phyloP scores from a whole-genome alignment of 2,888 invertebrate species.

The Sinopyrophorus schimmeli region DNA sequence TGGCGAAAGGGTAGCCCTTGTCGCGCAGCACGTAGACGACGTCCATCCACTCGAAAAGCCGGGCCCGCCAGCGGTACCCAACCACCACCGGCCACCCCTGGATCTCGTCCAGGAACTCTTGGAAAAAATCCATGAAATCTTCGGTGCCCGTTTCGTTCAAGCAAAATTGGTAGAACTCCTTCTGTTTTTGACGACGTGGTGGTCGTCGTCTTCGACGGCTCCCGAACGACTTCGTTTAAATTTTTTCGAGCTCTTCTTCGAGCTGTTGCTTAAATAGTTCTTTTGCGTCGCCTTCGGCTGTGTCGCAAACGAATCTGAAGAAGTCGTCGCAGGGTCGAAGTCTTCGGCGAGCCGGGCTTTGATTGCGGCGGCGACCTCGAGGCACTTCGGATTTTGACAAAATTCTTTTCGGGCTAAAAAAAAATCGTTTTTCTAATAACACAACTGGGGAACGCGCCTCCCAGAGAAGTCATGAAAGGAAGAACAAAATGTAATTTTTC shows the following conservation, averaged over 20 bases:
- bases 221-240: too few relatives aligned
- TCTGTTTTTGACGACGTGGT: constrained; percentile 15
- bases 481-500: too few relatives aligned
- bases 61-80: constrained; percentile 35
- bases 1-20: constrained; percentile 38
- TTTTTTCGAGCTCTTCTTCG: constrained; percentile 12
- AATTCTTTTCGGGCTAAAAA: too few relatives aligned
- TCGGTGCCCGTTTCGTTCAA: constrained; percentile 35
- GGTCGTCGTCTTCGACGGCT: constrained; percentile 19
- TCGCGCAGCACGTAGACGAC: constrained; percentile 39
- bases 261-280: constrained; percentile 11
- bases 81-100: constrained; percentile 46
- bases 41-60: constrained; percentile 41
- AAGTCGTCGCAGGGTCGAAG: constrained; percentile 83
- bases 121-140: constrained; percentile 28
- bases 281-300: constrained; percentile 67
- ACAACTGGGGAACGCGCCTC: too few relatives aligned
- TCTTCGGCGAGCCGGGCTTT: too few relatives aligned
- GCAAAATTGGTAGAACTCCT: constrained; percentile 37
- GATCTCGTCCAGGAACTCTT: constrained; percentile 37
- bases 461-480: too few relatives aligned
- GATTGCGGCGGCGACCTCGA: too few relatives aligned
- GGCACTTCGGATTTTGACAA: too few relatives aligned
- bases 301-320: constrained; percentile 75
- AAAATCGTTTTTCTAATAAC: too few relatives aligned